Evolutionary conservation across 2,113 vertebrate genomes (phyloP), one percentile per base, ranked within the genome.

Genomic region (Morone saxatilis): DNA sequence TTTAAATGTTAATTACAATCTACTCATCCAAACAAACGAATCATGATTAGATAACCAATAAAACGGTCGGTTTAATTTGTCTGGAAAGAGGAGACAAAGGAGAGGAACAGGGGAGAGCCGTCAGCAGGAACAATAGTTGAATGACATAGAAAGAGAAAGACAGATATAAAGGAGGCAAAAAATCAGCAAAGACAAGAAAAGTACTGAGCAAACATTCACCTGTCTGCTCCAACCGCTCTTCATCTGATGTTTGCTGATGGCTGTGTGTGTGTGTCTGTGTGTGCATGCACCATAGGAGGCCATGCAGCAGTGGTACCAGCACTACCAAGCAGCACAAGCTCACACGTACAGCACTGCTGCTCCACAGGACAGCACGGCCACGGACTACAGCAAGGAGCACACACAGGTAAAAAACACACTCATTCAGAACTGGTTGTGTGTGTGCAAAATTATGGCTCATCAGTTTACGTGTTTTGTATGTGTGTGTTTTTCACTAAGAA

Each of bases 251-350:
- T 57, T 71, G 66, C 12, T 66, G 45, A 20, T 73, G 60, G 77
- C 41, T 85, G 63, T 84, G 22, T 86, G 53, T n/a, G 20, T 53
- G 51, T 40, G 61, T 77, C 43, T 85, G 69, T 71, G 31, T 79
- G 60, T 84, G 22, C 84, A 31, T 91, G 72, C 83, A 19, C 69
- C 80, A 7, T 74, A 96, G 95, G 96, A 96, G 85, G 94, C 94
- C 92, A 93, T 93, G 88, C 96, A 96, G 93, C 95, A 96, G 73
- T 96, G 95, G 95, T 97, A 96, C 93, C 95, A 97, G 80, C 94
- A 95, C 66, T 97, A 94, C 88, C 96, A 96, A 71, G 93, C 92
- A 70, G 93, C 92, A 83, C 95, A 97, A 70, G 91, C 90, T 81
- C 95, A 96, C 91, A 89, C 91, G 17, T 96, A 94, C 83, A 92